A percentile compares a stretch with the other conserved stretches of the same genome.
Evolutionary conservation across 2,888 invertebrate species (phyloP).

Genomic region (Latheticus oryzae): DNA sequence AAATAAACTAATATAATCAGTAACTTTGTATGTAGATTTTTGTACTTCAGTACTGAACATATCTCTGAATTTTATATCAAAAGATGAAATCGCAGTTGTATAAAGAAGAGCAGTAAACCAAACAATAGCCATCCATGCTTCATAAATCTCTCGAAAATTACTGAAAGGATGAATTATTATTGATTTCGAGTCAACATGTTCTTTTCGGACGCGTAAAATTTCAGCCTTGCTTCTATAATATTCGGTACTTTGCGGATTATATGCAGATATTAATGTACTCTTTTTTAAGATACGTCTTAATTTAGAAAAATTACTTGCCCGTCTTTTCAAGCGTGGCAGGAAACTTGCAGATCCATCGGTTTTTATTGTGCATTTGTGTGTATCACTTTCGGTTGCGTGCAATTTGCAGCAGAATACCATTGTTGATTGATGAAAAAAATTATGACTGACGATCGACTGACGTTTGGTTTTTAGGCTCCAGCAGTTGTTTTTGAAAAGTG

Average conservation of each 20-base stretch:
- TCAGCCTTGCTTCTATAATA: slow-evolving; percentile 46
- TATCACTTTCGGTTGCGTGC: slow-evolving; percentile 3
- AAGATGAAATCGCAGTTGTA: slow-evolving; percentile 24
- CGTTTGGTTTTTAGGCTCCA: too few relatives aligned
- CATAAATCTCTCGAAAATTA: slow-evolving; percentile 37
- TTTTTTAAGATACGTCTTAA: slow-evolving; percentile 11
- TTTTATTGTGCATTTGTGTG: slow-evolving; percentile 13
- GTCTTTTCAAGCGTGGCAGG: slow-evolving; percentile 6
- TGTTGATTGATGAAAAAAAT: too few relatives aligned
- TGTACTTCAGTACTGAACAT: too few relatives aligned
- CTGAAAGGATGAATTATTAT: slow-evolving; percentile 50
- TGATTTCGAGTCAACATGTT: slow-evolving; percentile 36
- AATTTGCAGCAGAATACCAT: too few relatives aligned
- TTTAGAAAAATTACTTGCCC: not conserved
- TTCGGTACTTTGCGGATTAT: slow-evolving; percentile 28
- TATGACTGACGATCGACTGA: slow-evolving; percentile 4
- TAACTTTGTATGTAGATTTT: slow-evolving; percentile 54
- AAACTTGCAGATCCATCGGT: slow-evolving; percentile 15
- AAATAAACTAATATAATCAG: slow-evolving; percentile 46
- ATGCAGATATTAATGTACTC: slow-evolving; percentile 18
- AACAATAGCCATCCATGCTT: slow-evolving; percentile 43
- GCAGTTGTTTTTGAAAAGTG: too few relatives aligned
- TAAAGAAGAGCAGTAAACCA: slow-evolving; percentile 13
- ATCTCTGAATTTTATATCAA: slow-evolving; percentile 54
- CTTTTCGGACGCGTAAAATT: slow-evolving; percentile 40